A percentile compares a stretch with the other conserved stretches of the same genome.
These are phyloP conservation scores for Vidua chalybeata DNA, from an alignment of 2,113 vertebrate species.

Conservation along the genomic window DNA sequence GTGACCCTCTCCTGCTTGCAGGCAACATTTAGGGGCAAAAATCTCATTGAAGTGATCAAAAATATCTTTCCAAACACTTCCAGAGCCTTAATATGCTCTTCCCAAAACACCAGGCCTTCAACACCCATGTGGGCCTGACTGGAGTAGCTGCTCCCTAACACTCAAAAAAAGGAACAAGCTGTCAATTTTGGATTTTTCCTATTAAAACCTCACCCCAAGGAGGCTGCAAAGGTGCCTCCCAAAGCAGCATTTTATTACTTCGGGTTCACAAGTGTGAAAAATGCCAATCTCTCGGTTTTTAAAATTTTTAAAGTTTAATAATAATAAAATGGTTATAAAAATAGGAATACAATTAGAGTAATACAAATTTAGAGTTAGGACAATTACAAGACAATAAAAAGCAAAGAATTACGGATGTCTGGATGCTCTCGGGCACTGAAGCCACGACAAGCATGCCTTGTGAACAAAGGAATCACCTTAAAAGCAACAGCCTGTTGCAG, in stretches of 20 bases:
- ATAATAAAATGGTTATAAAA: too few relatives aligned
- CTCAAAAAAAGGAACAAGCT: neutral
- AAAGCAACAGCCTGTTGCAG: too few relatives aligned
- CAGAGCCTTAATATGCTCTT: neutral
- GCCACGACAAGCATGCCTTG: too few relatives aligned
- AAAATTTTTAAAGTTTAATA: too few relatives aligned
- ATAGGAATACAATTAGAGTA: too few relatives aligned
- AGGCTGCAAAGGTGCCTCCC: neutral
- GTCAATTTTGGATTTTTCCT: neutral
- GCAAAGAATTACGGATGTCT: too few relatives aligned
- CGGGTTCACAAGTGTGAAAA: neutral
- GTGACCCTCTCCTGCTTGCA: neutral
- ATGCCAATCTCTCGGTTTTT: too few relatives aligned
- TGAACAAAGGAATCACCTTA: too few relatives aligned
- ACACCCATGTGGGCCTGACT: neutral
- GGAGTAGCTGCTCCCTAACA: neutral
- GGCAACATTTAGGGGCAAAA: neutral
- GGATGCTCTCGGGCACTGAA: too few relatives aligned
- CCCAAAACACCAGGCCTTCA: rapidly evolving
- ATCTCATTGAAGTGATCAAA: neutral
- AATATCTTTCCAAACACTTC: neutral
- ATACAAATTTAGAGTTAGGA: too few relatives aligned
- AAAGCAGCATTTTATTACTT: neutral
- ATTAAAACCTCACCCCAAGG: neutral
- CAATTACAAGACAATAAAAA: too few relatives aligned